A percentile compares a stretch with the other conserved stretches of the same genome.
Evolutionary conservation across 2,113 vertebrate genomes (phyloP).

Genomic region (Harpagus bidentatus): DNA sequence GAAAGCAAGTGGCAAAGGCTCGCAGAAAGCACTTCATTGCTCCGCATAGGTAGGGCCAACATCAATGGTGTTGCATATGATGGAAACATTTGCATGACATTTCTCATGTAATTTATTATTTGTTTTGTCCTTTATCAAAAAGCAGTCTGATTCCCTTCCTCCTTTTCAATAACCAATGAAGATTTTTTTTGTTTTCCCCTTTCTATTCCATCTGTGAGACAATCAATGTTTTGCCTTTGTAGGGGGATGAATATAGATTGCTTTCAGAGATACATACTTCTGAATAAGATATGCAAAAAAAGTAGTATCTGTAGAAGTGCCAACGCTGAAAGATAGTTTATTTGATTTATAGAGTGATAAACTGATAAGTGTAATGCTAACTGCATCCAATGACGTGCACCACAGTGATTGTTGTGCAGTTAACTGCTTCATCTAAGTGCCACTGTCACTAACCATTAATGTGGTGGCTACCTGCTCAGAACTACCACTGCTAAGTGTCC

Average conservation of each 20-base stretch:
- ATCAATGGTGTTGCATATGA: neutral
- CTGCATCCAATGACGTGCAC: neutral
- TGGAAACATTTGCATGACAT: neutral
- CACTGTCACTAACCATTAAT: neutral
- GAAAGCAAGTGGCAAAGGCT: neutral
- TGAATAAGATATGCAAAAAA: neutral
- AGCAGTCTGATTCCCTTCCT: neutral
- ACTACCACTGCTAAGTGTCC: neutral
- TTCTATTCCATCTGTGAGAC: neutral
- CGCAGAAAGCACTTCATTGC: neutral
- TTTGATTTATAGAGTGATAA: neutral
- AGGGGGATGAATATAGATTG: neutral
- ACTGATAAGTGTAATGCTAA: neutral
- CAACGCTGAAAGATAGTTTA: neutral
- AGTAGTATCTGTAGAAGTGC: neutral
- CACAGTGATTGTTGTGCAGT: neutral
- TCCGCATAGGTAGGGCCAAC: neutral
- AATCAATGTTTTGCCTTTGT: neutral
- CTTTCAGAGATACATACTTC: neutral
- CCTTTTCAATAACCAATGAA: neutral
- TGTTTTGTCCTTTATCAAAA: neutral
- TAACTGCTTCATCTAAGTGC: neutral
- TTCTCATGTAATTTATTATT: neutral
- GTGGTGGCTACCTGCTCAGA: fast-evolving
- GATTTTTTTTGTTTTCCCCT: neutral